phyloP scores from a whole-genome alignment of 2,888 invertebrate genomes.

The Stegophylla sp. region DNA sequence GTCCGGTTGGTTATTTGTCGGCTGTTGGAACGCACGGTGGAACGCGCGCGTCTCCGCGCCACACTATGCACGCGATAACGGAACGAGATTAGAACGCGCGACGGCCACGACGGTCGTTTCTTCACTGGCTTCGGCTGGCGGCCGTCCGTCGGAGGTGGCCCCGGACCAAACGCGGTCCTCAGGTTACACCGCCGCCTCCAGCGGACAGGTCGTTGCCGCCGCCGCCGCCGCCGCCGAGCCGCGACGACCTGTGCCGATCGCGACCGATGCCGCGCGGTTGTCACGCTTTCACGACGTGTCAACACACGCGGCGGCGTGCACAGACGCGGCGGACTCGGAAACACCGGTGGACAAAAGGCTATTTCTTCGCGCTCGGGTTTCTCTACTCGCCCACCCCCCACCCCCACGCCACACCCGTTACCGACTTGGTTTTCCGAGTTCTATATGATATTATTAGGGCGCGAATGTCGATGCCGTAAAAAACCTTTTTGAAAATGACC shows the following conservation, averaged over 20 bases:
- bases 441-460: no score
- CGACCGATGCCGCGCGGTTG: constrained; percentile 25
- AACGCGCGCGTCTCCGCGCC: background rate
- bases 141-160: constrained; percentile 14
- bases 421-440: no score
- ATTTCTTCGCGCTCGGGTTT: background rate
- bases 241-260: constrained; percentile 36
- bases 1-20: background rate
- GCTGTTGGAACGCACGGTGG: background rate
- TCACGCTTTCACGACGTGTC: constrained; percentile 55
- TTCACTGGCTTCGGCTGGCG: constrained; percentile 43
- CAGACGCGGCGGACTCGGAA: background rate
- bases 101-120: constrained; percentile 10
- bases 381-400: background rate
- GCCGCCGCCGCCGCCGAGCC: constrained; percentile 7
- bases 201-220: constrained; percentile 56
- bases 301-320: background rate
- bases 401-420: no score
- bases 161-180: constrained; percentile 46
- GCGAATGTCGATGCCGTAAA: no score
- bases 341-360: background rate
- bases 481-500: no score
- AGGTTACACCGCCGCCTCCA: constrained; percentile 30
- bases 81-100: no score
- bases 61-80: background rate